Base-by-base conservation (phyloP, 1,140 invertebrate species). In the Elymnias hypermnestra region DNA sequence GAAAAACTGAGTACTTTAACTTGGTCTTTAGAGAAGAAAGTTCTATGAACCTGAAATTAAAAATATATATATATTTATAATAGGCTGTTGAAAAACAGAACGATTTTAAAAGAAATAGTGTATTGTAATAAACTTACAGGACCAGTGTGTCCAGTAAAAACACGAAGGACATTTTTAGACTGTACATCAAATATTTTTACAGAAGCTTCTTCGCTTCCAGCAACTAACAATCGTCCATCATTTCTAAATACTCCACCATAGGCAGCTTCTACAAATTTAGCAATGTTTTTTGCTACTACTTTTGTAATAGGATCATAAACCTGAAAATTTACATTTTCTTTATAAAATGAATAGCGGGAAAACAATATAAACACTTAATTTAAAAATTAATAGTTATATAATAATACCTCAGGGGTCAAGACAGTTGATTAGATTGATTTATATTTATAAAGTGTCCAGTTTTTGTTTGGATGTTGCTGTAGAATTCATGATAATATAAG, bases 291-390 rank as follows among this genome's bases (percentile, higher is more conserved):
- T 1, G 91, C 89, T 0, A 94, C 92, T 44, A 94, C 85, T 86
- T 96, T 94, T 26, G 94, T 96, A 18, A 95, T 91, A 5, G 95
- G 91, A 86, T 95, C 95, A 72, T 97, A 98, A n/a, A 98, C 86
- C 76, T 87, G 58, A 36, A 84, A 79, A 19, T n/a, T 12, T n/a
- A n/a, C n/a, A n/a, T n/a, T n/a, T n/a, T n/a, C n/a, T n/a, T n/a
- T n/a, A n/a, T n/a, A n/a, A n/a, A n/a, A n/a, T n/a, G n/a, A n/a
- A n/a, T n/a, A n/a, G n/a, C n/a, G n/a, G n/a, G n/a, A n/a, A n/a
- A n/a, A n/a, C n/a, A n/a, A n/a, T n/a, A n/a, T n/a, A n/a, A n/a
- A n/a, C n/a, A n/a, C n/a, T n/a, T n/a, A n/a, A n/a, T n/a, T n/a
- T n/a, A n/a, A n/a, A n/a, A n/a, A n/a, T n/a, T n/a, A n/a, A n/a